Base-by-base conservation (phyloP, 2,797 vertebrate species). In the Brachyalestes nurse region DNA sequence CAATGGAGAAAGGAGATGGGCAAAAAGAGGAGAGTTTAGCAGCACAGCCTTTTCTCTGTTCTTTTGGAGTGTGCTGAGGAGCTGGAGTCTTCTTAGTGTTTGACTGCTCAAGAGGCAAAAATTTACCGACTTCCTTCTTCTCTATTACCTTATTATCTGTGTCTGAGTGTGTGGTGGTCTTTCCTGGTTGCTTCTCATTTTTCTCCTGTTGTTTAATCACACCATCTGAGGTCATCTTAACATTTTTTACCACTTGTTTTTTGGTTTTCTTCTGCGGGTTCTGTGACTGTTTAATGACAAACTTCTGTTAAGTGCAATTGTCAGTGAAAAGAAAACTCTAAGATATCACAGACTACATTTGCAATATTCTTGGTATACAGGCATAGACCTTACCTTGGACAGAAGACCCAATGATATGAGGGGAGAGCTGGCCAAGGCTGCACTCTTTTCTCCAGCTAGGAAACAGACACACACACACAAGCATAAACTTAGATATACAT, bases 1-100 rank as follows among this genome's bases (percentile, higher is more conserved):
- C 96, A 21, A 91, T 78, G 40, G 91, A 92, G 38, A 87, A 86
- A 82, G 92, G 8, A 2, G 89, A 89, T n/a, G 84, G 82, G 62
- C 76, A 64, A 61, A 90, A 82, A 77, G 89, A 80, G 23, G 74
- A 58, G 42, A 87, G 82, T 87, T 84, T 47, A 62, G 77, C 60
- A 45, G 77, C 78, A 87, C 81, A 82, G 69, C 87, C 81, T 78
- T 87, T 81, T 83, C 89, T 91, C 78, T 86, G 65, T 80, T 77
- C 16, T 23, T 84, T 89, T 1, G 65, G 72, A 66, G 80, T 82
- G 78, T 84, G 77, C 38, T 83, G 70, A 86, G n/a, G 58, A 83
- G 77, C 49, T 55, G 71, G 49, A 17, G 14, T 70, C 42, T 86
- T 84, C 57, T 47, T 71, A 17, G 38, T 69, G 4, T 51, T 62